A percentile compares a stretch with the other conserved stretches of the same genome.
These are phyloP conservation scores for Polypedilum vanderplanki DNA, from an alignment of 1,140 invertebrate genomes.

Conservation along the genomic window DNA sequence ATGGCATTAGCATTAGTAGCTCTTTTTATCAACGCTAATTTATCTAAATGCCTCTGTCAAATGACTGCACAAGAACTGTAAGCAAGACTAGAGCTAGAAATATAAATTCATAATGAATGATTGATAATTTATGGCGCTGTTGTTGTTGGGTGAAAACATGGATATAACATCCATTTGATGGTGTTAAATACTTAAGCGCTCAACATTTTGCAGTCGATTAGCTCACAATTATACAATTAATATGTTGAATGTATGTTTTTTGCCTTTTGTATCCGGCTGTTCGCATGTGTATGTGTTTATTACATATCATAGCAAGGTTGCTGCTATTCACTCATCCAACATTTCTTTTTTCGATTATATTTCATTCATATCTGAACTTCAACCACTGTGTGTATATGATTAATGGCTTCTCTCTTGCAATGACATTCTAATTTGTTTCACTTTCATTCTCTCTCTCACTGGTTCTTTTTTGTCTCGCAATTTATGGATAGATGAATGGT, in stretches of 20 bases:
- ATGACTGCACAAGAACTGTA: neutral
- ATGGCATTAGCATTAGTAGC: neutral
- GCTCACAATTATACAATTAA: conserved; percentile 6
- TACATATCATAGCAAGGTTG: no score
- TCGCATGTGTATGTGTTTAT: no score
- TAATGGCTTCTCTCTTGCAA: conserved; percentile 5
- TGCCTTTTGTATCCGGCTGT: neutral
- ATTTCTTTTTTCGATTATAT: no score
- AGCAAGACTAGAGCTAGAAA: neutral
- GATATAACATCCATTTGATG: neutral
- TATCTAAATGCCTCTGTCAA: neutral
- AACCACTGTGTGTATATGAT: neutral
- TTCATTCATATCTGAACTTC: no score
- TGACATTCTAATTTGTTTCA: conserved; percentile 19
- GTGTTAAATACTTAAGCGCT: conserved; percentile 12
- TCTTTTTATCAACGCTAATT: neutral
- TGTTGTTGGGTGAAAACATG: neutral
- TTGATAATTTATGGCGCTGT: conserved; percentile 11
- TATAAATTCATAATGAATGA: neutral
- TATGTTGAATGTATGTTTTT: neutral
- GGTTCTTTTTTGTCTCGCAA: no score
- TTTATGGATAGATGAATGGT: no score
- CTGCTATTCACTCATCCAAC: no score
- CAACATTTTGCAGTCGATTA: conserved; percentile 18
- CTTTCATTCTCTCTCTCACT: neutral